These are phyloP conservation scores for Erpobdella octoculata DNA, from an alignment of 2,888 invertebrate species.

Conservation along the genomic window DNA sequence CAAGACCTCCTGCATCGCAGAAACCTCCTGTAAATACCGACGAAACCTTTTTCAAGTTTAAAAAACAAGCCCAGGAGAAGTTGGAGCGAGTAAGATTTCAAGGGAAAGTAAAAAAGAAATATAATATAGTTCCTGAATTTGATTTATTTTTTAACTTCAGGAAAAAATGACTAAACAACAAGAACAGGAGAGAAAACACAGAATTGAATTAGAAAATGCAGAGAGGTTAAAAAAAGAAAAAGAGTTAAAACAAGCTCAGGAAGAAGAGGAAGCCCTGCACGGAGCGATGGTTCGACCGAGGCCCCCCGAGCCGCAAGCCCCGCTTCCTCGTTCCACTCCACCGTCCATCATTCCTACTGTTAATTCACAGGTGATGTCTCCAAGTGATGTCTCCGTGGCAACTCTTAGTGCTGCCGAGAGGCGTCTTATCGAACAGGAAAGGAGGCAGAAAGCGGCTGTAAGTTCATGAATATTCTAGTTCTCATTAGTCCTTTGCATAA, in stretches of 20 bases:
- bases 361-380: not conserved
- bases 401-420: not conserved
- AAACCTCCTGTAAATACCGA: not conserved
- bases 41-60: conserved; percentile 21
- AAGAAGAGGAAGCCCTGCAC: conserved; percentile 20
- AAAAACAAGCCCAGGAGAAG: conserved; percentile 24
- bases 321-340: not conserved
- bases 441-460: conserved; percentile 20
- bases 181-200: conserved; percentile 7
- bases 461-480: not conserved
- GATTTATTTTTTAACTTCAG: not conserved
- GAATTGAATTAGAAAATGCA: not conserved
- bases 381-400: not conserved
- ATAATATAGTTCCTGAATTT: not conserved
- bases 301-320: not conserved
- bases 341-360: not conserved
- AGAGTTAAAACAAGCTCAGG: conserved; percentile 7
- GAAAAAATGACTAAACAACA: conserved; percentile 14
- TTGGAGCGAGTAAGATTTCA: conserved; percentile 2
- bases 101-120: not conserved
- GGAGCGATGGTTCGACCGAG: not conserved
- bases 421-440: conserved; percentile 22
- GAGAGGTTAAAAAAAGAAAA: conserved; percentile 23
- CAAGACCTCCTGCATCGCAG: not conserved
- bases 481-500: not conserved